phyloP scores from a whole-genome alignment of 2,113 vertebrate genomes.

The Thomomys bottae region DNA sequence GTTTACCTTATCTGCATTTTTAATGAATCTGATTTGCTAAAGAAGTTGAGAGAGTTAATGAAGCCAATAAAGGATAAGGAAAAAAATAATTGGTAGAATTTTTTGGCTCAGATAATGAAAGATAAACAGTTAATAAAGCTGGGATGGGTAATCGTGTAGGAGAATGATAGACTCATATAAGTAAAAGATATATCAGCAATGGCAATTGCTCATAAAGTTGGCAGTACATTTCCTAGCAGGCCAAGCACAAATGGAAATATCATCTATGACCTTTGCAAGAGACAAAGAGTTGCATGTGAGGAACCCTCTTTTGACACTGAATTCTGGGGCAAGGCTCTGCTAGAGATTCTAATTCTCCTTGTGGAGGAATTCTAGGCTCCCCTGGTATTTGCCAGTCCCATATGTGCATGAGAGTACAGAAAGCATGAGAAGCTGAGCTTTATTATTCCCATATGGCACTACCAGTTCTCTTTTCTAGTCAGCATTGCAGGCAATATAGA shows the following conservation, averaged over 20 bases:
- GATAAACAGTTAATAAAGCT: not conserved
- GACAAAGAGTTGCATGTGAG: not conserved
- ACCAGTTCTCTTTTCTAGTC: not conserved
- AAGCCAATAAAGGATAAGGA: not conserved
- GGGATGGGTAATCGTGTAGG: not conserved
- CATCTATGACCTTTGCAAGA: not conserved
- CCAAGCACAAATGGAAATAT: not conserved
- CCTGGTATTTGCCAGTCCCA: not conserved
- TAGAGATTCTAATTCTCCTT: not conserved
- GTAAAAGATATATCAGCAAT: not conserved
- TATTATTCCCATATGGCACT: not conserved
- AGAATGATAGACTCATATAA: not conserved
- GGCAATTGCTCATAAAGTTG: not conserved
- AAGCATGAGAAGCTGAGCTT: not conserved
- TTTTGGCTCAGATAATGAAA: not conserved
- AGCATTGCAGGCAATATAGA: not conserved
- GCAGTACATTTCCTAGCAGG: not conserved
- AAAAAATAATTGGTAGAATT: not conserved
- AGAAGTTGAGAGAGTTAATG: slow-evolving; percentile 39
- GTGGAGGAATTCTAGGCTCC: slow-evolving; percentile 10
- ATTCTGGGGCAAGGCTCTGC: not conserved
- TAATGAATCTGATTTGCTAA: slow-evolving; percentile 45
- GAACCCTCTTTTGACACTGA: not conserved
- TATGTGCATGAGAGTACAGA: slow-evolving; percentile 35
- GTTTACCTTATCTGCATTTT: slow-evolving; percentile 41